These are phyloP conservation scores for Ptyas mucosa DNA, from an alignment of 2,113 vertebrate genomes.

Conservation along the genomic window DNA sequence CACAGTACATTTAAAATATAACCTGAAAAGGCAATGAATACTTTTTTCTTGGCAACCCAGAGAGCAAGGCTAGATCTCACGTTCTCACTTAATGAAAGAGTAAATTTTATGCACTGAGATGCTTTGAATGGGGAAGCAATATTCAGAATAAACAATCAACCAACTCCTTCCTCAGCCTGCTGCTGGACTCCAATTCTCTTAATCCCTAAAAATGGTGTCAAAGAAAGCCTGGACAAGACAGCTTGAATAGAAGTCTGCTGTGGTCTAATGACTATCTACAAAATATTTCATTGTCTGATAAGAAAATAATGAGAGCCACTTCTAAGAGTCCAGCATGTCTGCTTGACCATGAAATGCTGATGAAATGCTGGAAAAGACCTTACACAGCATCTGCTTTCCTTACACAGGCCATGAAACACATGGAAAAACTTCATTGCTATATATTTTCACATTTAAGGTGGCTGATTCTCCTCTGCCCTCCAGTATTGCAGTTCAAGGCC, in stretches of 20 bases:
- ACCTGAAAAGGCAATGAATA: background rate
- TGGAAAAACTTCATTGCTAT: background rate
- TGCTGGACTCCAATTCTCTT: background rate
- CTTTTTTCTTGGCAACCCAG: background rate
- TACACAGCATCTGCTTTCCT: background rate
- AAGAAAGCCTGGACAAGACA: background rate
- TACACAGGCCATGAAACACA: background rate
- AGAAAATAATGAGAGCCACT: background rate
- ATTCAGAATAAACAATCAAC: background rate
- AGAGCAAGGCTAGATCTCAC: background rate
- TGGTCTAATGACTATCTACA: background rate
- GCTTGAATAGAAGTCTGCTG: background rate
- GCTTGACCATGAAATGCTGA: background rate
- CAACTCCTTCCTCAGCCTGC: background rate
- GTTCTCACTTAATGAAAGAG: background rate
- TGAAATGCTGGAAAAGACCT: background rate
- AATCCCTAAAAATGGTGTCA: background rate
- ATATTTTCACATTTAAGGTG: background rate
- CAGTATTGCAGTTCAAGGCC: background rate
- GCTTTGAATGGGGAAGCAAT: background rate
- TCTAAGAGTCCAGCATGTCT: background rate
- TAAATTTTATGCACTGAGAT: background rate
- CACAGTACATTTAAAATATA: background rate
- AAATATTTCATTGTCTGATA: background rate
- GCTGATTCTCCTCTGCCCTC: background rate